These are phyloP conservation scores for Hyperoplus immaculatus DNA, from an alignment of 2,797 vertebrate species.

Conservation along the genomic window DNA sequence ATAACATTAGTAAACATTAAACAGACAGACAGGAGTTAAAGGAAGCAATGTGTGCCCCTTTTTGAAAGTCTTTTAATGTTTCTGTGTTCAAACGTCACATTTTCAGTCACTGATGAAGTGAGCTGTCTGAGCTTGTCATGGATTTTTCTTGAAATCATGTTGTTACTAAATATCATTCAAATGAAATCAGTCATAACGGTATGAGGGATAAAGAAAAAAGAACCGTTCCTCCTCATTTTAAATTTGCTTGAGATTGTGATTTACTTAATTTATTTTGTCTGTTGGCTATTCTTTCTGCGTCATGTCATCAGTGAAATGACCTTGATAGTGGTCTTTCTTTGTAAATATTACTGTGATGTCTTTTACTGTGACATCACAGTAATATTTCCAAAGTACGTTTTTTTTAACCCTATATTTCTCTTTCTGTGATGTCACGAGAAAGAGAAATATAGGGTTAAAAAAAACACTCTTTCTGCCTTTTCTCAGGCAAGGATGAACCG, in stretches of 20 bases:
- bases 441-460: no score
- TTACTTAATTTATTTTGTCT: background rate
- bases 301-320: slow-evolving; percentile 9
- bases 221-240: background rate
- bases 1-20: slow-evolving; percentile 13
- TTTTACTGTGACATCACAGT: no score
- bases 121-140: background rate
- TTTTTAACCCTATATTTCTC: no score
- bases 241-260: slow-evolving; percentile 25
- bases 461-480: no score
- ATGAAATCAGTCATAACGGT: background rate
- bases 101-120: background rate
- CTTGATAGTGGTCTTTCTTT: slow-evolving; percentile 11
- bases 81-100: background rate
- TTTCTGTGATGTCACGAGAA: no score
- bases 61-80: background rate
- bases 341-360: background rate
- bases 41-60: background rate
- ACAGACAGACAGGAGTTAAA: slow-evolving; percentile 4
- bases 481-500: no score
- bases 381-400: no score
- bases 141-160: background rate
- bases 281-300: background rate
- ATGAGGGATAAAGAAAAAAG: background rate
- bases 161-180: background rate